Evolutionary conservation across 2,888 invertebrate species (phyloP).

Genomic region (Nomada ruficornis): DNA sequence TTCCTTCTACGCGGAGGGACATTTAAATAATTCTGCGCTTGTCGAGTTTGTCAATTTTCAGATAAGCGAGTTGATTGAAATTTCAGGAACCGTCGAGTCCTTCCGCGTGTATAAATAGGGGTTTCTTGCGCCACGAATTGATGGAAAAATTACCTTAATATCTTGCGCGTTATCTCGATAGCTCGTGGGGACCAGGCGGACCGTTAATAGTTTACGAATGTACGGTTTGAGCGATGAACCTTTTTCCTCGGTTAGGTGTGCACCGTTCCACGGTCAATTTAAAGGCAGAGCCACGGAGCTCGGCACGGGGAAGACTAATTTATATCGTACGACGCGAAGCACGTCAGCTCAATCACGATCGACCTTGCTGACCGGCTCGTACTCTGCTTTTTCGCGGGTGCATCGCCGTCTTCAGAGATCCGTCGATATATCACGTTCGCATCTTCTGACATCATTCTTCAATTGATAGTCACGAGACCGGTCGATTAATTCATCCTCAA

Average conservation of each 20-base stretch:
- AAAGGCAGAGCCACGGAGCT: constrained; percentile 60
- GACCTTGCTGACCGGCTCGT: constrained; percentile 77
- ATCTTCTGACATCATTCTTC: constrained; percentile 24
- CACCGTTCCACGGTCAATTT: constrained; percentile 41
- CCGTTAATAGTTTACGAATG: background rate
- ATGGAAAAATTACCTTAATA: no score
- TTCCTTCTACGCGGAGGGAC: no score
- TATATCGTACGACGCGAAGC: constrained; percentile 70
- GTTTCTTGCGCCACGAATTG: no score
- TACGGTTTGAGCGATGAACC: background rate
- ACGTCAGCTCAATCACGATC: constrained; percentile 74
- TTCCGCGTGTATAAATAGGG: no score
- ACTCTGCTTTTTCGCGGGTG: constrained; percentile 75
- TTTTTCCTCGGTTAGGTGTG: constrained; percentile 9
- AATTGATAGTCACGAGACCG: constrained; percentile 6
- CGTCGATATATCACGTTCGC: constrained; percentile 18
- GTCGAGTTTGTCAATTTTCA: no score
- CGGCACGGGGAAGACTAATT: constrained; percentile 71
- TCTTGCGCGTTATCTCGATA: no score
- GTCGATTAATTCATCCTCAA: background rate
- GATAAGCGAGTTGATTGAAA: no score
- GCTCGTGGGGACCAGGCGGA: no score
- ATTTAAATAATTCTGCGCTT: no score
- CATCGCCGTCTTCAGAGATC: constrained; percentile 55
- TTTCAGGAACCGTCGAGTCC: no score